Evolutionary conservation across 2,888 invertebrate genomes (phyloP).

Genomic region (Tortrix viridana): DNA sequence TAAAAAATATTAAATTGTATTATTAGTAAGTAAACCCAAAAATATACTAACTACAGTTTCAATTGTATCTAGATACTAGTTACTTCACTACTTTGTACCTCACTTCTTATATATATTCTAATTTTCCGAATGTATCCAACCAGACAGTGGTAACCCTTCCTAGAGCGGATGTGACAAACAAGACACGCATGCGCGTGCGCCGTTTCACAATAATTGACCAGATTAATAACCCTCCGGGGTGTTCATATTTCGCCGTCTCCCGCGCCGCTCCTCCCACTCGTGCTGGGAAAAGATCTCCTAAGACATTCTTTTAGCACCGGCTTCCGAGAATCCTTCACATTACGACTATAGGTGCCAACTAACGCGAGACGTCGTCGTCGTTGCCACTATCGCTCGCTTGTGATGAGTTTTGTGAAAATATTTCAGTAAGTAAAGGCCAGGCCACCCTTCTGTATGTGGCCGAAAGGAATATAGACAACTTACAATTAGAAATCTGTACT

Average conservation of each 20-base stretch:
- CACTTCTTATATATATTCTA: not conserved
- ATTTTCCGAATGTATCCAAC: not conserved
- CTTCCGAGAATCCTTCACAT: slow-evolving; percentile 5
- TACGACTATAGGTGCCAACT: not conserved
- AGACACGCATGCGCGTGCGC: slow-evolving; percentile 67
- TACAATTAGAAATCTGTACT: no score
- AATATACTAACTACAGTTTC: no score
- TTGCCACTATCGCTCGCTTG: not conserved
- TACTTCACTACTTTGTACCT: no score
- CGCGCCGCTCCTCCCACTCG: slow-evolving; percentile 48
- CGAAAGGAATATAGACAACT: no score
- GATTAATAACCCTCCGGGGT: slow-evolving; percentile 75
- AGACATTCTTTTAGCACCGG: not conserved
- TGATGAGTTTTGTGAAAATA: no score
- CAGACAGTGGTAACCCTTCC: slow-evolving; percentile 57
- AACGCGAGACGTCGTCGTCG: not conserved
- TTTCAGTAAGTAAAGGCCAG: no score
- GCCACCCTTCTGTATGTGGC: no score
- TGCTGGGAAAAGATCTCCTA: not conserved
- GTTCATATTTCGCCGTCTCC: slow-evolving; percentile 77
- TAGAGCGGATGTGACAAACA: slow-evolving; percentile 73
- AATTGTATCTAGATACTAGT: no score
- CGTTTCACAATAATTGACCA: slow-evolving; percentile 79
- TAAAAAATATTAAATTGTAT: no score
- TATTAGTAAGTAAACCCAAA: no score